phyloP scores from a whole-genome alignment of 2,113 vertebrate genomes.

The human (Homo sapiens) region DNA sequence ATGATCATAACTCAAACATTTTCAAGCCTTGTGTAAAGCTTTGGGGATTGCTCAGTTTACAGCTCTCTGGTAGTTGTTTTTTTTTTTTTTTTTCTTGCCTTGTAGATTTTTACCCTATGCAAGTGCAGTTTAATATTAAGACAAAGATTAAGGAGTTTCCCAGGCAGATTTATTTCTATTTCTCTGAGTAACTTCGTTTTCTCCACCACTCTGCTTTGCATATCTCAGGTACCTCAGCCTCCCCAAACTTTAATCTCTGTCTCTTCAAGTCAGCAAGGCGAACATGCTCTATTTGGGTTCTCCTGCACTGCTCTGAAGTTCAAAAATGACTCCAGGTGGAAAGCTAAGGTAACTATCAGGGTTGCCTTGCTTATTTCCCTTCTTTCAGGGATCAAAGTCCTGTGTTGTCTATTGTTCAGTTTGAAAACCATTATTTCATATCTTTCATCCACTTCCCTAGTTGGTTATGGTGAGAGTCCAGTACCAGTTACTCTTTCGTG shows the following conservation, averaged over 20 bases:
- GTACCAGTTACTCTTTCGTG: neutral
- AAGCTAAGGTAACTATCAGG: neutral
- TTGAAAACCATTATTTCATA: neutral
- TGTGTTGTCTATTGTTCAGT: neutral
- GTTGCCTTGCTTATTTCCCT: neutral
- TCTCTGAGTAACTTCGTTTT: neutral
- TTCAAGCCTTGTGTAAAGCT: neutral
- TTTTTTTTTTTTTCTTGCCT: neutral
- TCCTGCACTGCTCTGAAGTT: neutral
- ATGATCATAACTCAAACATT: conserved; percentile 2
- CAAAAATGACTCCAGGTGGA: neutral
- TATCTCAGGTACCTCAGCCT: neutral
- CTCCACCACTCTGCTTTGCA: neutral
- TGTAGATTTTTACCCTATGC: neutral
- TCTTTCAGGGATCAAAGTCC: neutral
- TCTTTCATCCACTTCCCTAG: neutral
- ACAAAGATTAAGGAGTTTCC: neutral
- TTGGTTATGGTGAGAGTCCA: neutral
- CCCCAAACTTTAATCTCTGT: neutral
- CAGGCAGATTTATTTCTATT: neutral
- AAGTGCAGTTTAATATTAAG: neutral
- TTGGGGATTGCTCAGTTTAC: neutral
- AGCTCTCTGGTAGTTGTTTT: neutral
- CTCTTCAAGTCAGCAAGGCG: neutral
- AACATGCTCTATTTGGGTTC: neutral